Conservation (phyloP, 2,888 invertebrate species). For the Drosophila neotestacea region DNA sequence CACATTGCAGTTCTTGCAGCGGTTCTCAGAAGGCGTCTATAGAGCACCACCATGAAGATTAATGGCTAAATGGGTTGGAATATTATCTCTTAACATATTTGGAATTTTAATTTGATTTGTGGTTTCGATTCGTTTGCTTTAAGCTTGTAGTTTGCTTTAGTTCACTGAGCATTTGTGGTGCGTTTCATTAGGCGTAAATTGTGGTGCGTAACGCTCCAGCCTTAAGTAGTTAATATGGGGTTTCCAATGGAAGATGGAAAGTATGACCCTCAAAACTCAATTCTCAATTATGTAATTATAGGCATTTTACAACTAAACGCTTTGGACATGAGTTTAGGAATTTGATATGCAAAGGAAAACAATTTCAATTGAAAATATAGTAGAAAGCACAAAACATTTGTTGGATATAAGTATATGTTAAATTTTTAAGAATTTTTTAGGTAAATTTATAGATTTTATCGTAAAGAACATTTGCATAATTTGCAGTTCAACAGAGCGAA, state of each 20-base stretch:
- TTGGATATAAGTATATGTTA: neutral
- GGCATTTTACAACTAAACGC: neutral
- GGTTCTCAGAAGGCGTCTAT: conserved; percentile 50
- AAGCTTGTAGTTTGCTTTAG: conserved; percentile 21
- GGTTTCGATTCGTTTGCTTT: conserved; percentile 54
- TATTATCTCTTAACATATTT: conserved; percentile 53
- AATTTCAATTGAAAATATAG: too few relatives aligned
- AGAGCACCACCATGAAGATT: conserved; percentile 43
- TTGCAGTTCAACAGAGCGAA: conserved; percentile 24
- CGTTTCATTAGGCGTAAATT: conserved; percentile 72
- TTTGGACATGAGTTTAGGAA: neutral
- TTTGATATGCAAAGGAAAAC: neutral
- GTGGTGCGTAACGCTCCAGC: conserved; percentile 57
- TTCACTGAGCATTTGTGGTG: conserved; percentile 55
- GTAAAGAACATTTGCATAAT: conserved; percentile 9
- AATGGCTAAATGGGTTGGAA: conserved; percentile 28
- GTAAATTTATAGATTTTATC: neutral
- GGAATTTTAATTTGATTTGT: conserved; percentile 78
- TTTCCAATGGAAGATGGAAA: conserved; percentile 16
- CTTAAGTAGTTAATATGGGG: conserved; percentile 67
- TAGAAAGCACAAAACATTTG: too few relatives aligned
- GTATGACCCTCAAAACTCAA: neutral
- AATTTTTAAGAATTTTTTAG: neutral
- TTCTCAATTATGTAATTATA: conserved; percentile 54
- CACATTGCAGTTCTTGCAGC: conserved; percentile 51